Percentiles rank a stretch among this genome's conserved stretches.
Conservation (phyloP, 2,888 invertebrate genomes). For the Agrenia bidenticulata region DNA sequence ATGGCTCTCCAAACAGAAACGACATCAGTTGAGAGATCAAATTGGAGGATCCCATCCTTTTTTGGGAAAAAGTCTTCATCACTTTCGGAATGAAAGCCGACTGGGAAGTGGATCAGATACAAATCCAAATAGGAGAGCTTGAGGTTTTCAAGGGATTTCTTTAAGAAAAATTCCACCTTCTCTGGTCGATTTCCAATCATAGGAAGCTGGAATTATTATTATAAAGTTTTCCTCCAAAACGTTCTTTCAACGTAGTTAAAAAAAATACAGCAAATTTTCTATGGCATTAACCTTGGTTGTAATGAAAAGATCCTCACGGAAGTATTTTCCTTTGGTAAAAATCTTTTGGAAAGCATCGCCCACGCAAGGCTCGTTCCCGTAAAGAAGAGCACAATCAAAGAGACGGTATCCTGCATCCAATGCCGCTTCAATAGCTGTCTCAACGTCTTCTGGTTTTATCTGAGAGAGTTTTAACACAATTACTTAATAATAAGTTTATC, state of each 20-base stretch:
- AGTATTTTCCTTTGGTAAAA: constrained; percentile 67
- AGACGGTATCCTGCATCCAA: constrained; percentile 69
- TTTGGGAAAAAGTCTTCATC: constrained; percentile 60
- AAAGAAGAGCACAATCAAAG: constrained; percentile 77
- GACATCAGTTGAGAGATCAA: constrained; percentile 60
- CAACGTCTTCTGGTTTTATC: constrained; percentile 5
- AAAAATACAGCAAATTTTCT: too few species aligned
- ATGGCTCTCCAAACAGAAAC: constrained; percentile 70
- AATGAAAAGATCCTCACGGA: constrained; percentile 76
- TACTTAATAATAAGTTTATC: too few species aligned
- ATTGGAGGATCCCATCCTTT: constrained; percentile 28
- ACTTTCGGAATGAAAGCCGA: constrained; percentile 66
- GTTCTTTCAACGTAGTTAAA: too few species aligned
- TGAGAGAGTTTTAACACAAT: not conserved
- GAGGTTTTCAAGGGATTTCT: constrained; percentile 67
- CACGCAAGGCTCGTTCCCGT: constrained; percentile 57
- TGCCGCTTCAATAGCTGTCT: constrained; percentile 2
- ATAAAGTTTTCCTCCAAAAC: too few species aligned
- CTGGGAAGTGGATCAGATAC: constrained; percentile 78
- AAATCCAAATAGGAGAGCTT: constrained; percentile 78
- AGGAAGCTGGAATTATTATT: constrained; percentile 69
- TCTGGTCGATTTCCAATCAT: constrained; percentile 64
- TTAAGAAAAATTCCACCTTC: constrained; percentile 69
- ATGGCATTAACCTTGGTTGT: constrained; percentile 74
- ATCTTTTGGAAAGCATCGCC: constrained; percentile 68